Conservation (phyloP, 2,797 vertebrate genomes). For the Poecilia wingei region DNA sequence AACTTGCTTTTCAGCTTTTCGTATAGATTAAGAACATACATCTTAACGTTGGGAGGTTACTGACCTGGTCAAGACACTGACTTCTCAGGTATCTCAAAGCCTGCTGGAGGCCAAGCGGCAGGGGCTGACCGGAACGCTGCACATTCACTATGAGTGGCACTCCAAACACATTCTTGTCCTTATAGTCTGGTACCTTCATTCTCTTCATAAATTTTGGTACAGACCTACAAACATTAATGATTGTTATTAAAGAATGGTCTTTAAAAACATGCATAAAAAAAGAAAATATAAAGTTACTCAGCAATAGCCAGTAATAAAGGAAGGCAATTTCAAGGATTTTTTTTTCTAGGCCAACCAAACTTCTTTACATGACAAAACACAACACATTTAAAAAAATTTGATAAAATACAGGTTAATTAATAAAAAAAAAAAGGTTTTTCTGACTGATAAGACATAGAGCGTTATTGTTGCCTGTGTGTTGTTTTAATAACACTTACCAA, state of each 20-base stretch:
- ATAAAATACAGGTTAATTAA: not conserved
- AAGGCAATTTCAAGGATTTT: not conserved
- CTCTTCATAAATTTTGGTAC: slow-evolving; percentile 99
- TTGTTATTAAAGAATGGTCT: slow-evolving; percentile 15
- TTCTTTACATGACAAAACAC: not conserved
- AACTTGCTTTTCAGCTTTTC: not conserved
- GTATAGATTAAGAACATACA: slow-evolving; percentile 8
- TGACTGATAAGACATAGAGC: not conserved
- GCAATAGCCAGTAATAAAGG: not conserved
- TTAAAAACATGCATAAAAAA: not conserved
- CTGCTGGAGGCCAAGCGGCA: slow-evolving; percentile 96
- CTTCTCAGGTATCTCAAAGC: slow-evolving; percentile 91
- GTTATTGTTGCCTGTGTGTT: not conserved
- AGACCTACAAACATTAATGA: slow-evolving; percentile 81
- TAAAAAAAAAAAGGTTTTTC: not conserved
- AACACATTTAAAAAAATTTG: not conserved
- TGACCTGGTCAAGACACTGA: slow-evolving; percentile 96
- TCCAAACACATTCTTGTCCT: slow-evolving; percentile 96
- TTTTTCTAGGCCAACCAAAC: not conserved
- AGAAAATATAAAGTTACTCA: not conserved
- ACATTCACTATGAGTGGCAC: slow-evolving; percentile 96
- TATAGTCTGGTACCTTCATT: slow-evolving; percentile 98
- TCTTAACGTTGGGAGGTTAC: slow-evolving; percentile 19
- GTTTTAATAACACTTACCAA: slow-evolving; percentile 83
- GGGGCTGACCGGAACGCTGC: slow-evolving; percentile 93